Percentiles rank a stretch among this genome's conserved stretches.
Evolutionary conservation across 2,797 vertebrate species (phyloP).

Genomic region (Mormyrus proboscirostris): DNA sequence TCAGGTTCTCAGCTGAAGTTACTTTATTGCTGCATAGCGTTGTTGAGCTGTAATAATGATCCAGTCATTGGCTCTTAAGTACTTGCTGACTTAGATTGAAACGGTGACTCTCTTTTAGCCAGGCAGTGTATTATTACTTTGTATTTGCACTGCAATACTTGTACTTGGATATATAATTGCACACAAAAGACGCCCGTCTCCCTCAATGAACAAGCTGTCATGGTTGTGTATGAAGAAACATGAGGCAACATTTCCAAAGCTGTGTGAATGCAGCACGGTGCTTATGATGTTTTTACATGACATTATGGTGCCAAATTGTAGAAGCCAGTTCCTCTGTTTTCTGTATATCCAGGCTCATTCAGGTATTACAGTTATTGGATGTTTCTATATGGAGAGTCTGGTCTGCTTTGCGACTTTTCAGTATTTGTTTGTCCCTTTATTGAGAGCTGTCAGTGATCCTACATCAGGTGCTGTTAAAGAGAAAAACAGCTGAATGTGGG

Average conservation of each 20-base stretch:
- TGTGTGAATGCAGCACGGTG: constrained; percentile 5
- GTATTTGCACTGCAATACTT: not conserved
- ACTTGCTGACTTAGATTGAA: not conserved
- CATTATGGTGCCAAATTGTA: not conserved
- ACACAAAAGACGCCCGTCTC: not conserved
- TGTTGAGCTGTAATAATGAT: not conserved
- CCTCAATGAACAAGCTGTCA: constrained; percentile 31
- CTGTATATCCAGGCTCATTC: not conserved
- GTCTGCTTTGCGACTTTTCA: not conserved
- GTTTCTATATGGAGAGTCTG: not conserved
- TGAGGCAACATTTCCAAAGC: constrained; percentile 47
- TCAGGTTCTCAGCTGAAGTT: not conserved
- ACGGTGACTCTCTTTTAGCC: not conserved
- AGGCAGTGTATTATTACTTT: not conserved
- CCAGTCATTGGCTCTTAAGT: not conserved
- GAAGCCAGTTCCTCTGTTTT: not conserved
- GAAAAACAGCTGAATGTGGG: not conserved
- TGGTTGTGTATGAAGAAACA: constrained; percentile 47
- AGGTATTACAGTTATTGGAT: not conserved
- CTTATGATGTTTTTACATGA: not conserved
- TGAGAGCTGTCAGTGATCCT: not conserved
- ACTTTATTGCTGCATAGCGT: not conserved
- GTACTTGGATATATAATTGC: not conserved
- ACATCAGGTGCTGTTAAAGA: not conserved
- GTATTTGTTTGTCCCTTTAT: not conserved